phyloP scores from a whole-genome alignment of 64 coral and sea anemone species.

The Pachyseris speciosa region DNA sequence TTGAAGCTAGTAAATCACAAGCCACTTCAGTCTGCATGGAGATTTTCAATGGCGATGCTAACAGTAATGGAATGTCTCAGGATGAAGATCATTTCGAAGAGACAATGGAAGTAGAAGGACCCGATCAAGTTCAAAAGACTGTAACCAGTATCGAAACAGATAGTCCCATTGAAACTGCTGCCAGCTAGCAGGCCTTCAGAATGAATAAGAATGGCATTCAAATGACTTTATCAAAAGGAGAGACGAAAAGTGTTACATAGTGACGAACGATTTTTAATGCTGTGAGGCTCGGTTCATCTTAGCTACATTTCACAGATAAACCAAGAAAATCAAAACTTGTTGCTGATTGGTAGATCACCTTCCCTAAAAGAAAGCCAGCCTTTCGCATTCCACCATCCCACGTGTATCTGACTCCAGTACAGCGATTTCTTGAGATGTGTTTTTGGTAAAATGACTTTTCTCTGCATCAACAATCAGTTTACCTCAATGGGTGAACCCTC shows the following conservation, averaged over 20 bases:
- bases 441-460: no score
- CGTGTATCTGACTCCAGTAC: no score
- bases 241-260: background rate
- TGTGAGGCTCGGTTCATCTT: no score
- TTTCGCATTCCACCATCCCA: no score
- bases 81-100: slow-evolving; percentile 56
- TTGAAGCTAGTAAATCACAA: slow-evolving; percentile 89
- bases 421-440: no score
- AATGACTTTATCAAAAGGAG: background rate
- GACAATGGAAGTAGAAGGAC: slow-evolving; percentile 79
- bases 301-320: no score
- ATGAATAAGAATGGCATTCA: background rate
- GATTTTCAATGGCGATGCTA: slow-evolving; percentile 72
- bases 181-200: background rate
- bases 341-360: no score
- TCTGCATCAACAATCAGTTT: no score
- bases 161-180: background rate
- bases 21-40: slow-evolving; percentile 81
- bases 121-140: slow-evolving; percentile 44
- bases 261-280: background rate
- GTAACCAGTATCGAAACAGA: background rate
- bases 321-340: no score
- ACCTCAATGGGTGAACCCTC: no score
- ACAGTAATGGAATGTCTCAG: slow-evolving; percentile 31
- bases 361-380: no score